Evolutionary conservation across 1,140 invertebrate genomes (phyloP).

Genomic region (Heliconius himera): DNA sequence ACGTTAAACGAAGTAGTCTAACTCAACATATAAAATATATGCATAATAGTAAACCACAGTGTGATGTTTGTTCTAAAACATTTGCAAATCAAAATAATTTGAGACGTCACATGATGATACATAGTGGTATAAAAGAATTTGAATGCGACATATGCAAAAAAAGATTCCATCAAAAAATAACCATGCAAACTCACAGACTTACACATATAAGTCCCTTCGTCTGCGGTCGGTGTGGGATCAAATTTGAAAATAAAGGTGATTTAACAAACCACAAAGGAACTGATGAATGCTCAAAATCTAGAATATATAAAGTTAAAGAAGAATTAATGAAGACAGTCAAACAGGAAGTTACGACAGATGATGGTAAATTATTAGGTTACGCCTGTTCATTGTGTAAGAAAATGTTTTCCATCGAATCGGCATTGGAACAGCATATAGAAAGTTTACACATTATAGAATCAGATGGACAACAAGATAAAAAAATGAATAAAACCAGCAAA

Average conservation of each 20-base stretch:
- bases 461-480: conserved; percentile 46
- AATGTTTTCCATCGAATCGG: conserved; percentile 73
- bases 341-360: conserved; percentile 63
- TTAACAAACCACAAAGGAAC: conserved; percentile 60
- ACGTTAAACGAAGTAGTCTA: conserved; percentile 71
- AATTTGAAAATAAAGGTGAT: conserved; percentile 60
- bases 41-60: conserved; percentile 80
- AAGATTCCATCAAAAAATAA: conserved; percentile 77
- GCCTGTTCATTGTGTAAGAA: conserved; percentile 81
- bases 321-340: conserved; percentile 71
- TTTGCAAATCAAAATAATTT: conserved; percentile 83
- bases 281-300: conserved; percentile 61
- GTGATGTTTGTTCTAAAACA: conserved; percentile 81
- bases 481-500: conserved; percentile 58
- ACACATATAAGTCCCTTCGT: conserved; percentile 69
- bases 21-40: conserved; percentile 80
- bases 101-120: conserved; percentile 84
- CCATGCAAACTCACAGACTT: conserved; percentile 77
- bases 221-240: conserved; percentile 66
- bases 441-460: conserved; percentile 65
- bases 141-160: conserved; percentile 77
- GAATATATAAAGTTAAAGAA: conserved; percentile 61
- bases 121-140: conserved; percentile 82
- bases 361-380: conserved; percentile 71
- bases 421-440: conserved; percentile 76